A percentile compares a stretch with the other conserved stretches of the same genome.
Conservation (phyloP, 2,888 invertebrate genomes). For the Ariolimax columbianus region DNA sequence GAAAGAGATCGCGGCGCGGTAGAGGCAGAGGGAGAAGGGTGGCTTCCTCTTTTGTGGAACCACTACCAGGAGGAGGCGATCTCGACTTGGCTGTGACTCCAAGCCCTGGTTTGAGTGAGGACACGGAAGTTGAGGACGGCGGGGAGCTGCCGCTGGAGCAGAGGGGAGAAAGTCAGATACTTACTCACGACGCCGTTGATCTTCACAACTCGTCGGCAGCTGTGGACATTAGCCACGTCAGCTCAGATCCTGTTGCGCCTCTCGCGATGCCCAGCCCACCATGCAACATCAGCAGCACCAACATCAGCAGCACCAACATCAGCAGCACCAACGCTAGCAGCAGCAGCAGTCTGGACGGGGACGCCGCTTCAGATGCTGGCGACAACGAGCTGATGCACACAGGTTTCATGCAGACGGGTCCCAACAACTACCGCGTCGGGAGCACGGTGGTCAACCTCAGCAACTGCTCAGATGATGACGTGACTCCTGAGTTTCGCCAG, state of each 20-base stretch:
- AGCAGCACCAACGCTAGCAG: slow-evolving; percentile 16
- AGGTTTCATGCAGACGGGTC: slow-evolving; percentile 57
- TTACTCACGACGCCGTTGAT: not conserved
- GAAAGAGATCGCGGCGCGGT: slow-evolving; percentile 32
- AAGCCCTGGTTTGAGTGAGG: slow-evolving; percentile 31
- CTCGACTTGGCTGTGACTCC: slow-evolving; percentile 1
- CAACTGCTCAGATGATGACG: slow-evolving; percentile 59
- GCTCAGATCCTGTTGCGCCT: not conserved
- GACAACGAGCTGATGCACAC: slow-evolving; percentile 51
- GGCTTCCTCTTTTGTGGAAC: not conserved
- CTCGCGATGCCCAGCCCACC: not conserved
- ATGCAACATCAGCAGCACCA: slow-evolving; percentile 8
- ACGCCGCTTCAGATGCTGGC: slow-evolving; percentile 33
- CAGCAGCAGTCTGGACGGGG: slow-evolving; percentile 30
- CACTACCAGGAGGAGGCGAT: slow-evolving; percentile 4
- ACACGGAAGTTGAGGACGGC: slow-evolving; percentile 31
- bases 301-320: no score
- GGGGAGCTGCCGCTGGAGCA: not conserved
- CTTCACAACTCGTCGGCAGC: not conserved
- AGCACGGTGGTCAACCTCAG: slow-evolving; percentile 55
- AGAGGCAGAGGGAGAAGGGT: slow-evolving; percentile 23
- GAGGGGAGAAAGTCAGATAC: not conserved
- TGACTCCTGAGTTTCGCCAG: slow-evolving; percentile 57
- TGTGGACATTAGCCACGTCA: not conserved
- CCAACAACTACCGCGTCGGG: slow-evolving; percentile 56